Percentiles rank a stretch among this genome's conserved stretches.
These are phyloP conservation scores for Carapus acus DNA, from an alignment of 2,797 vertebrate genomes.

Conservation along the genomic window DNA sequence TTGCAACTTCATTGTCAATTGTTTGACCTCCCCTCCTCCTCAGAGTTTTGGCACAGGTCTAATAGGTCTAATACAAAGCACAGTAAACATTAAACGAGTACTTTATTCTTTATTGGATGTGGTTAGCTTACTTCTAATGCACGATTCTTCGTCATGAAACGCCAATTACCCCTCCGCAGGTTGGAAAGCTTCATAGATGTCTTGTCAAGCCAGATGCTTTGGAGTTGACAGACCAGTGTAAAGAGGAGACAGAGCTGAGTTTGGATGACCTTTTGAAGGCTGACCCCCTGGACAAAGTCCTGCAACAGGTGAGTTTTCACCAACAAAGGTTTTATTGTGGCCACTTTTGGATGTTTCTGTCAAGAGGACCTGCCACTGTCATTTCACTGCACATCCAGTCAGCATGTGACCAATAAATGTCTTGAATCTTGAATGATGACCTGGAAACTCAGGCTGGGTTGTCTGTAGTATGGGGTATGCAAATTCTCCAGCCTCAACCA, in stretches of 20 bases:
- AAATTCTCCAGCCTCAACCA: not conserved
- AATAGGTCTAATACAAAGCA: not conserved
- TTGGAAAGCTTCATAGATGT: conserved; percentile 86
- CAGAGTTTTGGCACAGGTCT: no score
- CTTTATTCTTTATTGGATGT: not conserved
- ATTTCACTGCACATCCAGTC: no score
- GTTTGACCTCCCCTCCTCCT: conserved; percentile 20
- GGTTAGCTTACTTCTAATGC: not conserved
- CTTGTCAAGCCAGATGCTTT: conserved; percentile 86
- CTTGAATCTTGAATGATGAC: no score
- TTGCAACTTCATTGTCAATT: conserved; percentile 58
- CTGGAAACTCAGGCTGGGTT: no score
- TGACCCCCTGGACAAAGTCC: conserved; percentile 84
- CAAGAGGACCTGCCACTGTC: not conserved
- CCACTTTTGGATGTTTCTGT: not conserved
- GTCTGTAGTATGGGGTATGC: no score
- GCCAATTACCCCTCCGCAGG: conserved; percentile 73
- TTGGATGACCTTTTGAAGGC: conserved; percentile 81
- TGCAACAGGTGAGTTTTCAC: conserved; percentile 84
- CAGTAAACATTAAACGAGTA: not conserved
- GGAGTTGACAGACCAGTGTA: conserved; percentile 85
- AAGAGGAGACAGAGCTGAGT: conserved; percentile 82
- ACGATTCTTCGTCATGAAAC: conserved; percentile 51
- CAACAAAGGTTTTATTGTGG: not conserved
- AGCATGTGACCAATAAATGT: no score